Conservation (phyloP, 2,797 vertebrate genomes). For the Scyliorhinus canicula region DNA sequence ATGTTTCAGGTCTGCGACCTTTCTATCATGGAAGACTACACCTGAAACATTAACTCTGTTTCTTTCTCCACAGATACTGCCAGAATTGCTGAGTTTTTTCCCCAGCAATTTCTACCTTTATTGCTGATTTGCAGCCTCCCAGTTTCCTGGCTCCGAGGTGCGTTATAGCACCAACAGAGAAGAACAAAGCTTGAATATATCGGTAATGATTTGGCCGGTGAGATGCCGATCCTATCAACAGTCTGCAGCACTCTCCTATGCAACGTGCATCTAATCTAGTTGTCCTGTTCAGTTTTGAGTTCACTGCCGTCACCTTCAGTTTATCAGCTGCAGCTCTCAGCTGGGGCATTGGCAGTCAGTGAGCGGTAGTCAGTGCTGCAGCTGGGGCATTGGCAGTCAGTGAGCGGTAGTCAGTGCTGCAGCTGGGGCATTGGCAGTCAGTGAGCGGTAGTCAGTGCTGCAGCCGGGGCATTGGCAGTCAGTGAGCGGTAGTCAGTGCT, state of each 20-base stretch:
- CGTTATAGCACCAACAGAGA: too few relatives aligned
- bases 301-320: background rate
- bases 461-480: too few relatives aligned
- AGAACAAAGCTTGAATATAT: background rate
- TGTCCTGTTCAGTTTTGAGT: background rate
- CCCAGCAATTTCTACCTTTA: too few relatives aligned
- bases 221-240: background rate
- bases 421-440: too few relatives aligned
- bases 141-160: too few relatives aligned
- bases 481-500: background rate
- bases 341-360: background rate
- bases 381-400: too few relatives aligned
- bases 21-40: background rate
- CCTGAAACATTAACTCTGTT: background rate
- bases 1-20: background rate
- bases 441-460: background rate
- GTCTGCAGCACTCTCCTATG: background rate
- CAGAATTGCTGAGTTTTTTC: too few relatives aligned
- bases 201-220: background rate
- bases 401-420: background rate
- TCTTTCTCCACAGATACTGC: too few relatives aligned
- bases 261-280: background rate
- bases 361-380: background rate
- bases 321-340: background rate
- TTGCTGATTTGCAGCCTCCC: too few relatives aligned